phyloP scores from a whole-genome alignment of 2,888 invertebrate genomes.

The Rhingia rostrata region DNA sequence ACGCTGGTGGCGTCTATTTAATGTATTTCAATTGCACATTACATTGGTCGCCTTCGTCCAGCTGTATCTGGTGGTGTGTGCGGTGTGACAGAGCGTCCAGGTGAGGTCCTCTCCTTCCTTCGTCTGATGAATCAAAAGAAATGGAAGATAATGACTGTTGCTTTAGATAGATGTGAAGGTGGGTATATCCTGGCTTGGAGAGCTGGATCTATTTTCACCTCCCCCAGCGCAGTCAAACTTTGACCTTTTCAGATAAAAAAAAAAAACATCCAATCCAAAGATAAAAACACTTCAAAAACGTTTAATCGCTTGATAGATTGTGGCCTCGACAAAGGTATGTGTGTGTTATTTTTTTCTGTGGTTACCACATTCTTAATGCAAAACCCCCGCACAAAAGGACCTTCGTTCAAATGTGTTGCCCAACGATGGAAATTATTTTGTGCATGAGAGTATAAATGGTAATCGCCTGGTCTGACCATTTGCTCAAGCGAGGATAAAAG shows the following conservation, averaged over 20 bases:
- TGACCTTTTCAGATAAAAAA: constrained; percentile 4
- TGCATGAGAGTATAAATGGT: constrained; percentile 29
- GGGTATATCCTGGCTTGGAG: background rate
- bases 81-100: constrained; percentile 47
- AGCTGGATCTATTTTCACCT: constrained; percentile 1
- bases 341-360: background rate
- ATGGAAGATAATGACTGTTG: constrained; percentile 60
- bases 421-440: constrained; percentile 23
- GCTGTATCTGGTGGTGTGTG: constrained; percentile 17
- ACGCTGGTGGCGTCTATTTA: constrained; percentile 61
- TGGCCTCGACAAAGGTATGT: background rate
- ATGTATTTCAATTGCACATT: constrained; percentile 73
- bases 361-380: constrained; percentile 15
- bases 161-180: constrained; percentile 1
- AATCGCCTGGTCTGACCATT: constrained; percentile 13
- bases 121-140: constrained; percentile 41
- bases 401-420: background rate
- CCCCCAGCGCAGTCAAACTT: background rate
- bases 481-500: constrained; percentile 23
- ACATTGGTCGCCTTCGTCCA: constrained; percentile 50
- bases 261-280: background rate
- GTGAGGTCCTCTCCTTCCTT: constrained; percentile 40
- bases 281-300: constrained; percentile 19
- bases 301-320: constrained; percentile 30
- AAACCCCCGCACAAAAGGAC: background rate